These are phyloP conservation scores for Leucania comma DNA, from an alignment of 2,888 invertebrate genomes.

Conservation along the genomic window DNA sequence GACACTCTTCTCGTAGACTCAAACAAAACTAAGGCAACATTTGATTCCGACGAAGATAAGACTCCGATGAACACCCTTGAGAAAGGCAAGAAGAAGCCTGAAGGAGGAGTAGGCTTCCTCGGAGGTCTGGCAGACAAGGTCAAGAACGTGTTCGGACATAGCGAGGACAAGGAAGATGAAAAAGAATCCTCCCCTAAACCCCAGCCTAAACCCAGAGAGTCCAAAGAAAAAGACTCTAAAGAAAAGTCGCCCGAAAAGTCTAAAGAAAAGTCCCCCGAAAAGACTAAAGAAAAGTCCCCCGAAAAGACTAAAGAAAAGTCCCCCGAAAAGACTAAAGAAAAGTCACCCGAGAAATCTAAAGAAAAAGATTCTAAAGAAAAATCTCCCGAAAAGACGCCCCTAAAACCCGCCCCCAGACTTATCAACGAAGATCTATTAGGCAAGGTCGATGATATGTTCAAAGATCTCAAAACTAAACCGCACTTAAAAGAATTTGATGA, in stretches of 20 bases:
- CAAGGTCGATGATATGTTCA: conserved; percentile 90
- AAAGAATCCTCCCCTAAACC: conserved; percentile 79
- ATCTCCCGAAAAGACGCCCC: conserved; percentile 75
- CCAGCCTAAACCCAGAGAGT: conserved; percentile 78
- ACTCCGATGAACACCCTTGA: conserved; percentile 90
- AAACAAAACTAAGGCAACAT: conserved; percentile 89
- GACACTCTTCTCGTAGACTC: conserved; percentile 82
- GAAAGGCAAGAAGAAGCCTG: conserved; percentile 87
- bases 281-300: too few relatives aligned
- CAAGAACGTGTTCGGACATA: conserved; percentile 83
- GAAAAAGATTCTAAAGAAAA: conserved; percentile 70
- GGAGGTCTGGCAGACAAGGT: conserved; percentile 86
- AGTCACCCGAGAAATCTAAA: too few relatives aligned
- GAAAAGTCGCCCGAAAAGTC: conserved; percentile 3
- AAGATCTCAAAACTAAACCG: conserved; percentile 83
- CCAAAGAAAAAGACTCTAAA: conserved; percentile 64
- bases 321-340: too few relatives aligned
- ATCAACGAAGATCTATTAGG: conserved; percentile 86
- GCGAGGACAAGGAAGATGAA: conserved; percentile 83
- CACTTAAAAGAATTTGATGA: conserved; percentile 81
- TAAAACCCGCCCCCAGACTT: conserved; percentile 85
- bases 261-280: too few relatives aligned
- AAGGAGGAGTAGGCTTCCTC: conserved; percentile 78
- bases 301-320: too few relatives aligned
- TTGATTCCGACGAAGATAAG: conserved; percentile 90